phyloP scores from a whole-genome alignment of 2,797 vertebrate species.

The Holocentrus rufus region DNA sequence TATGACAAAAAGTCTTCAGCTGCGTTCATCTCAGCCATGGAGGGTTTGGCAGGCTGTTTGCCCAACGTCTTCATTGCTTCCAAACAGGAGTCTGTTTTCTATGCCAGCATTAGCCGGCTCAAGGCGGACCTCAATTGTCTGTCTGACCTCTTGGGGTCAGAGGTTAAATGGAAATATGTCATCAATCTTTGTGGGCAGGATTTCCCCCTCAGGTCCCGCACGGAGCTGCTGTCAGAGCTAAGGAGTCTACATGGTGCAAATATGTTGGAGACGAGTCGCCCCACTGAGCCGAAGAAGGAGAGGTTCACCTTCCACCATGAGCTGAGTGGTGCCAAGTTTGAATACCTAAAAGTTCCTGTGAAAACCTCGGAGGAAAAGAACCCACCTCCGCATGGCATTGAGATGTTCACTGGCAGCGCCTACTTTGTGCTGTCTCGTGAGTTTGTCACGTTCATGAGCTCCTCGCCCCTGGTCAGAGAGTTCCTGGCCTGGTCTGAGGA shows the following conservation, averaged over 20 bases:
- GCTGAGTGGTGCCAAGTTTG: slow-evolving; percentile 77
- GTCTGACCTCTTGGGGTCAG: slow-evolving; percentile 86
- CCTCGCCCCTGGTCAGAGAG: slow-evolving; percentile 82
- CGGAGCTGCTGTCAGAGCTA: slow-evolving; percentile 87
- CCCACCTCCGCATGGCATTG: slow-evolving; percentile 84
- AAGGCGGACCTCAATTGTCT: slow-evolving; percentile 93
- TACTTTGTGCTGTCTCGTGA: slow-evolving; percentile 90
- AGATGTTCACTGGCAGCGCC: slow-evolving; percentile 91
- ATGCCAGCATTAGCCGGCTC: slow-evolving; percentile 88
- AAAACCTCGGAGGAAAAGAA: slow-evolving; percentile 82
- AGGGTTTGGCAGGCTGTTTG: slow-evolving; percentile 88
- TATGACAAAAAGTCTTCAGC: slow-evolving; percentile 88
- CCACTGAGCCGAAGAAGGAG: slow-evolving; percentile 81
- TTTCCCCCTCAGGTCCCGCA: slow-evolving; percentile 91
- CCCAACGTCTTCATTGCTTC: slow-evolving; percentile 92
- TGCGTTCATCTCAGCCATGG: slow-evolving; percentile 85
- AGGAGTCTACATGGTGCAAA: slow-evolving; percentile 85
- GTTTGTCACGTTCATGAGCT: slow-evolving; percentile 81
- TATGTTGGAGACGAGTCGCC: slow-evolving; percentile 90
- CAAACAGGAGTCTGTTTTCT: slow-evolving; percentile 86
- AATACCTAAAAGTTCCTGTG: slow-evolving; percentile 82
- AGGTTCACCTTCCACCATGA: slow-evolving; percentile 86
- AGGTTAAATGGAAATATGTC: slow-evolving; percentile 90
- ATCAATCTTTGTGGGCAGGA: slow-evolving; percentile 97
- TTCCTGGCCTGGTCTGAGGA: slow-evolving; percentile 92